Conservation (phyloP, 2,797 vertebrate genomes). For the Aldrovandia affinis region DNA sequence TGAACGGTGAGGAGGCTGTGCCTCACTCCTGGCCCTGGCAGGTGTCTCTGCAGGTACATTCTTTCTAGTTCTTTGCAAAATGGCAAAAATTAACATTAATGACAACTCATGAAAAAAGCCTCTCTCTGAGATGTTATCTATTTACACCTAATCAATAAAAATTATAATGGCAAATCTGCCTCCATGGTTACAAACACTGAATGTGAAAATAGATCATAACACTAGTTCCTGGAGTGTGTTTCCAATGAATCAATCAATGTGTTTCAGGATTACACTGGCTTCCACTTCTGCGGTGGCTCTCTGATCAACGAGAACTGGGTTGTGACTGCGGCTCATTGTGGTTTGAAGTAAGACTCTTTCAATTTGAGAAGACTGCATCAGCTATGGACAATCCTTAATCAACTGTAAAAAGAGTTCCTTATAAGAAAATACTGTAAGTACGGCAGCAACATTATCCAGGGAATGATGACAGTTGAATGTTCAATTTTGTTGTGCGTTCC, state of each 20-base stretch:
- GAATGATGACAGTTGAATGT: background rate
- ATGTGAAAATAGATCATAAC: background rate
- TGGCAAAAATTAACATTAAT: background rate
- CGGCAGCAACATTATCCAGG: background rate
- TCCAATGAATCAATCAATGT: background rate
- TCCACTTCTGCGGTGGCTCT: conserved; percentile 65
- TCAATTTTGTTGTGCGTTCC: conserved; percentile 13
- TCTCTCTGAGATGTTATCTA: background rate
- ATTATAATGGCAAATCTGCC: too few species aligned
- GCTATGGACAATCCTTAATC: background rate
- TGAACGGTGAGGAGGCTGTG: conserved; percentile 80
- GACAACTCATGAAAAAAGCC: too few species aligned
- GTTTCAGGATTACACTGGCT: conserved; percentile 47
- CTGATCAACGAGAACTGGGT: conserved; percentile 65
- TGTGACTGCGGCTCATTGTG: conserved; percentile 64
- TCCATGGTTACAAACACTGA: background rate
- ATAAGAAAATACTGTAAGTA: background rate
- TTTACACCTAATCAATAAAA: background rate
- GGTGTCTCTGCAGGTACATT: conserved; percentile 80
- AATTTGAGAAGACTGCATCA: background rate
- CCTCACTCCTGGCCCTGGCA: conserved; percentile 86
- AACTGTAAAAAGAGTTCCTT: background rate
- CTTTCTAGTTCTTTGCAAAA: background rate
- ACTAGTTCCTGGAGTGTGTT: background rate
- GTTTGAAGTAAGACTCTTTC: conserved; percentile 54